These are phyloP conservation scores for Anthoscopus minutus DNA, from an alignment of 2,113 vertebrate genomes.

Conservation along the genomic window DNA sequence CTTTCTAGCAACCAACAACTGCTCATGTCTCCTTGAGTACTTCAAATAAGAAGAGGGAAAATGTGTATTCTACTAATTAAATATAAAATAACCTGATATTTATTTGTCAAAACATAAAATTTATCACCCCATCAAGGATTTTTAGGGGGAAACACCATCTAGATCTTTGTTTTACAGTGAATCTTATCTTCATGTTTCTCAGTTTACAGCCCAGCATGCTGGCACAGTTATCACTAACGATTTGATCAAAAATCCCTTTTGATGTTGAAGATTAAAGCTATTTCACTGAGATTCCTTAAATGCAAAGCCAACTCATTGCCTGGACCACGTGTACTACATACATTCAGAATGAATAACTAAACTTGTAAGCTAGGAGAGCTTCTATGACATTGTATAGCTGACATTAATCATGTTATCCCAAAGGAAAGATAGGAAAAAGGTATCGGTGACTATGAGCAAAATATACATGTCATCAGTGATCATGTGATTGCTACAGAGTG, in stretches of 20 bases:
- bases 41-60: not conserved
- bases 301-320: not conserved
- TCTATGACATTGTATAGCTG: not conserved
- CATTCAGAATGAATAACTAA: not conserved
- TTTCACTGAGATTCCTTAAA: not conserved
- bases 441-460: not conserved
- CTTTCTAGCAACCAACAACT: no score
- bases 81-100: not conserved
- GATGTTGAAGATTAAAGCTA: not conserved
- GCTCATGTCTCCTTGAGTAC: no score
- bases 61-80: not conserved
- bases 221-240: not conserved
- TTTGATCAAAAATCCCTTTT: not conserved
- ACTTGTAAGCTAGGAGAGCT: not conserved
- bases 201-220: not conserved
- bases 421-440: not conserved
- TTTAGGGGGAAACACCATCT: not conserved
- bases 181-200: not conserved
- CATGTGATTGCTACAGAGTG: fast-evolving
- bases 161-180: not conserved
- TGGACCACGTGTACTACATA: not conserved
- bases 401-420: not conserved
- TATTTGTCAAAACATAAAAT: not conserved
- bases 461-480: not conserved
- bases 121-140: not conserved